Conservation (phyloP, 2,113 vertebrate genomes). For the Tyrannus savana region DNA sequence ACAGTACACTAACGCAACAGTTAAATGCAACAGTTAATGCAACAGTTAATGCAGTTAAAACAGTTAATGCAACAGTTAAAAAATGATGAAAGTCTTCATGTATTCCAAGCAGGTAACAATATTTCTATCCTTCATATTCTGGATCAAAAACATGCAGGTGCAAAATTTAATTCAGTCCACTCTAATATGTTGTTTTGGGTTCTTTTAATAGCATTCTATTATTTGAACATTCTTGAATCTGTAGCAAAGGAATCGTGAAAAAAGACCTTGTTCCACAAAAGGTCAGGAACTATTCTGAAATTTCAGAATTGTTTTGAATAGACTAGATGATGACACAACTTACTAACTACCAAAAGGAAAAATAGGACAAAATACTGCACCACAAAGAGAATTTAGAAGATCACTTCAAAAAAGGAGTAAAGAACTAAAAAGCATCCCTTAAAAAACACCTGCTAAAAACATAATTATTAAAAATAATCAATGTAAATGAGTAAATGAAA, state of each 20-base stretch:
- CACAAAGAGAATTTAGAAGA: neutral
- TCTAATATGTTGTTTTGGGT: rapidly evolving
- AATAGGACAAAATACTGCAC: neutral
- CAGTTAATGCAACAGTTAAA: neutral
- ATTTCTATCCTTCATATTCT: neutral
- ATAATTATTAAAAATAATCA: neutral
- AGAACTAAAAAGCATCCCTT: neutral
- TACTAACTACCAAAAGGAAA: neutral
- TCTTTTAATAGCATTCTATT: neutral
- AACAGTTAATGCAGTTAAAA: no score
- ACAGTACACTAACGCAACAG: neutral
- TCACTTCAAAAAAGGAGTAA: neutral
- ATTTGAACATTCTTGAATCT: neutral
- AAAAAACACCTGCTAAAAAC: neutral
- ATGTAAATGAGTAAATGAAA: neutral
- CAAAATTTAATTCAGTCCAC: neutral
- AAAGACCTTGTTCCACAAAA: neutral
- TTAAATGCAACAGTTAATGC: neutral
- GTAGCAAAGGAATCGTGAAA: neutral
- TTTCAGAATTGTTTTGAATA: neutral
- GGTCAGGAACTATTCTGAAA: neutral
- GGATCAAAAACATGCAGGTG: neutral
- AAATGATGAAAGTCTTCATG: neutral
- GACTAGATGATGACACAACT: neutral
- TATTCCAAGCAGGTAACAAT: neutral